Base-by-base conservation (phyloP, 2,113 vertebrate species). In the Grallaria varia region DNA sequence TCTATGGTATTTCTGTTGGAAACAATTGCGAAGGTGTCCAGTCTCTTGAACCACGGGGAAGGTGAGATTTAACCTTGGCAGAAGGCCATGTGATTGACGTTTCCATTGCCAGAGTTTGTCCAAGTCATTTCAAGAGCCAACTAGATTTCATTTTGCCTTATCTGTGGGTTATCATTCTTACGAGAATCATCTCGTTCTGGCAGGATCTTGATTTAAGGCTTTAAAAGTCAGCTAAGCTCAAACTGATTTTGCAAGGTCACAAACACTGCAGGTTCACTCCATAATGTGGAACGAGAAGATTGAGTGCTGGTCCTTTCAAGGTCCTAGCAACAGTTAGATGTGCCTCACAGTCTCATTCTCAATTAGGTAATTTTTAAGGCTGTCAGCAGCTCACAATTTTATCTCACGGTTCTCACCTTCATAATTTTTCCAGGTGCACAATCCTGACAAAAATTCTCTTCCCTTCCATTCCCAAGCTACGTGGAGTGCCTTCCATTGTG, bases 131-230 rank as follows among this genome's bases (percentile, higher is more conserved):
- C 15, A 37, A 93, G 83, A 97, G 86, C 84, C 96, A 97, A 66
- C 74, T 84, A 93, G 91, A 96, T 96, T 97, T 97, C 91, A 95
- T 96, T 97, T 97, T 96, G 67, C 93, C 55, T 95, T 98, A 97
- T 97, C 97, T 97, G 72, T 56, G 88, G 77, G 97, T 97, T 98
- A 98, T 97, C 96, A 89, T 97, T 97, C 97, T 97, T 96, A 73
- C 55, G 96, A 96, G 95, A 97, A 98, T 95, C 93, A 90, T 85
- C 93, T 95, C 84, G 42, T 96, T 95, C 91, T 94, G 86, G 87
- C 72, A 39, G 95, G 91, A 98, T 97, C 97, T 97, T 98, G 97
- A 98, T 97, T 97, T 97, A 98, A 96, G 81, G 56, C 72, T 97
- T 97, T 97, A 97, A 95, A 96, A 96, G 90, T 94, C 93, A 94